Conservation (phyloP, 23 tunicate species). For the Styela plicata region DNA sequence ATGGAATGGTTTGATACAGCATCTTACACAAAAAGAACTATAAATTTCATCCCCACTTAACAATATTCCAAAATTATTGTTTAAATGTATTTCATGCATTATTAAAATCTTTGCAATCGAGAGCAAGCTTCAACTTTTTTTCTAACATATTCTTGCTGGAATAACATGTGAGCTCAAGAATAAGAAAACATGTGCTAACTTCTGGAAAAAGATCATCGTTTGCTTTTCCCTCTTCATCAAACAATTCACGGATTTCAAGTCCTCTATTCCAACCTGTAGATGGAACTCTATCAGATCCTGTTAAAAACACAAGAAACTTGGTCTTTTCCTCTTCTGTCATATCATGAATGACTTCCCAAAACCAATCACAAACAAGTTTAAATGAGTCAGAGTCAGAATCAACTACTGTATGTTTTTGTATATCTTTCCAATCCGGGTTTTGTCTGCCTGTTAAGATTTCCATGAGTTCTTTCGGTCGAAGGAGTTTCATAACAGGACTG, state of each 20-base stretch:
- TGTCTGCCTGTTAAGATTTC: slow-evolving; percentile 77
- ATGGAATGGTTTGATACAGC: too few relatives aligned
- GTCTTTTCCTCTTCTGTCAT: slow-evolving; percentile 58
- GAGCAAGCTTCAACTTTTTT: neutral
- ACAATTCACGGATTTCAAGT: neutral
- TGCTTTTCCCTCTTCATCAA: neutral
- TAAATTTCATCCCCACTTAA: too few relatives aligned
- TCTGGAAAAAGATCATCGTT: neutral
- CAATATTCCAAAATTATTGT: too few relatives aligned
- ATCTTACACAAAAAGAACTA: too few relatives aligned
- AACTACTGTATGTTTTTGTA: slow-evolving; percentile 55
- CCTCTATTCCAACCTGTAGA: neutral
- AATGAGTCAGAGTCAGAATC: slow-evolving; percentile 66
- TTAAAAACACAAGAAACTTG: slow-evolving; percentile 68
- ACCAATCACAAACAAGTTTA: slow-evolving; percentile 52
- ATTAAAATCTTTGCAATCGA: neutral
- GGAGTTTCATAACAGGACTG: slow-evolving; percentile 47
- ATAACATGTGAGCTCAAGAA: neutral
- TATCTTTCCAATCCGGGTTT: slow-evolving; percentile 68
- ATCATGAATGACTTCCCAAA: slow-evolving; percentile 74
- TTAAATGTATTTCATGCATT: too few relatives aligned
- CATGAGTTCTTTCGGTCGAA: slow-evolving; percentile 83
- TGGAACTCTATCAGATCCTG: slow-evolving; percentile 82
- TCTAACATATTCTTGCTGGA: neutral
- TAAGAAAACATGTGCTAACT: neutral